These are phyloP conservation scores for Pseudochirops corinnae DNA, from an alignment of 2,797 vertebrate species.

Conservation along the genomic window DNA sequence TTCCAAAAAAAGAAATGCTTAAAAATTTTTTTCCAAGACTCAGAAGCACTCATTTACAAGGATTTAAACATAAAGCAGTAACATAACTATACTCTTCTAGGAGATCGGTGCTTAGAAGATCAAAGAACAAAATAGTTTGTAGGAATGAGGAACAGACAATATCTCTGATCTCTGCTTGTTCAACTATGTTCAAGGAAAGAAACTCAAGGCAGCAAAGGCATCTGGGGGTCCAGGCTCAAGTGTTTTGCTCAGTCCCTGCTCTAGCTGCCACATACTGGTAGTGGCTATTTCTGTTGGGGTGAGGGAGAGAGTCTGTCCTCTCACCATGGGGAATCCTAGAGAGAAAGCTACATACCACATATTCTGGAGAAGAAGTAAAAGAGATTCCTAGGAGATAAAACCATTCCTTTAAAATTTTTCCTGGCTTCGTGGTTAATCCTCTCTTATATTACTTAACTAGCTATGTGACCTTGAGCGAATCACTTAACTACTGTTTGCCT, in stretches of 20 bases:
- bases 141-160: not conserved
- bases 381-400: not conserved
- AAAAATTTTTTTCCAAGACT: not conserved
- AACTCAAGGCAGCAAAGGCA: not conserved
- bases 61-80: not conserved
- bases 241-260: not conserved
- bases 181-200: not conserved
- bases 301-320: not conserved
- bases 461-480: not conserved
- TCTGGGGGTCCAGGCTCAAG: not conserved
- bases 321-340: not conserved
- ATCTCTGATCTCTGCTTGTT: not conserved
- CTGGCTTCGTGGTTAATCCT: not conserved
- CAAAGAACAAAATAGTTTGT: not conserved
- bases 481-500: not conserved
- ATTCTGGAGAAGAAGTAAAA: not conserved
- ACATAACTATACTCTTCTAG: not conserved
- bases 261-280: not conserved
- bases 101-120: not conserved
- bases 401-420: not conserved
- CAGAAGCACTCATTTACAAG: not conserved
- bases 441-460: not conserved
- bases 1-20: not conserved
- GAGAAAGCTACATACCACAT: not conserved
- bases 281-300: not conserved